phyloP scores from a whole-genome alignment of 2,888 invertebrate genomes.

The Amitus sp. region DNA sequence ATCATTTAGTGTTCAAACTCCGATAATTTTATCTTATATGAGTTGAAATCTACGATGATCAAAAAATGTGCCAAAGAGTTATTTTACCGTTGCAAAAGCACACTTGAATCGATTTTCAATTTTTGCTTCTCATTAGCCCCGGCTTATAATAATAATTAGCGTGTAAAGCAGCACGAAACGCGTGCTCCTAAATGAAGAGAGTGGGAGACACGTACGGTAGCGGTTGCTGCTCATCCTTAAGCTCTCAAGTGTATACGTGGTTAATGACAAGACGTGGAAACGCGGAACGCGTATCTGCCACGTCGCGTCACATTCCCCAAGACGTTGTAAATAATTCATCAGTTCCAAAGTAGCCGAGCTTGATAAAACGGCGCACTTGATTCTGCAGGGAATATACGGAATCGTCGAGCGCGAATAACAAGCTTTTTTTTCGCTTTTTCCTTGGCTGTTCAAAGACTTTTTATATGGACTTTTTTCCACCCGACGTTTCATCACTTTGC shows the following conservation, averaged over 20 bases:
- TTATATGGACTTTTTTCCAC: not conserved
- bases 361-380: constrained; percentile 28
- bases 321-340: constrained; percentile 55
- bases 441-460: constrained; percentile 2
- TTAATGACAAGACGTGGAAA: constrained; percentile 51
- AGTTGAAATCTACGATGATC: too few species aligned
- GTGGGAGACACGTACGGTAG: constrained; percentile 17
- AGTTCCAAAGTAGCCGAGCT: constrained; percentile 43
- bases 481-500: not conserved
- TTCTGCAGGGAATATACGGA: constrained; percentile 17
- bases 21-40: too few species aligned
- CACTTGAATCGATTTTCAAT: constrained; percentile 9
- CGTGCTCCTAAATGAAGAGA: constrained; percentile 19
- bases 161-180: constrained; percentile 22
- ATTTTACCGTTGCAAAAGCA: too few species aligned
- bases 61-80: too few species aligned
- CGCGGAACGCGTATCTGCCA: constrained; percentile 44
- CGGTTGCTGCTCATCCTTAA: constrained; percentile 12
- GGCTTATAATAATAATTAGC: constrained; percentile 27
- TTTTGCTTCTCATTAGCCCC: constrained; percentile 26
- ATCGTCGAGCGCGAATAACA: constrained; percentile 5
- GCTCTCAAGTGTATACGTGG: constrained; percentile 23
- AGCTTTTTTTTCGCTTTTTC: constrained; percentile 13
- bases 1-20: too few species aligned
- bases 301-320: constrained; percentile 44